phyloP scores from a whole-genome alignment of 2,888 invertebrate species.

The Rhogogaster chlorosoma region DNA sequence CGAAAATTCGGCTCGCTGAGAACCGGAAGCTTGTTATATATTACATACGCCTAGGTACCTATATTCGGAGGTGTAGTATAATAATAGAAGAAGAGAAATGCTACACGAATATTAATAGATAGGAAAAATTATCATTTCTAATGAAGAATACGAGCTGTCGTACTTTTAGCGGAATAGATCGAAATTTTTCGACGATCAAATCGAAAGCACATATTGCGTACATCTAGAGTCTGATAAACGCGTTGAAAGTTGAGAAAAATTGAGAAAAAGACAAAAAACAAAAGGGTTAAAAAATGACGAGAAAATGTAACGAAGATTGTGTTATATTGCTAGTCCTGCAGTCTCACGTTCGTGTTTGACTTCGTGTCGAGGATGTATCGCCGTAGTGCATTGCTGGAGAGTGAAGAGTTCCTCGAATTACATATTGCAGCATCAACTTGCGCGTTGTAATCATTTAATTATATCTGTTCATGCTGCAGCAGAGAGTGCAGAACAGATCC shows the following conservation, averaged over 20 bases:
- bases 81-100: neutral
- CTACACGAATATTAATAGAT: neutral
- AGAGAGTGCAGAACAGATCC: neutral
- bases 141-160: neutral
- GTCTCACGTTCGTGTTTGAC: conserved; percentile 43
- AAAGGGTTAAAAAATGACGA: neutral
- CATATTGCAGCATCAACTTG: conserved; percentile 32
- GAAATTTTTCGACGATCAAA: neutral
- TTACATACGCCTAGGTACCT: neutral
- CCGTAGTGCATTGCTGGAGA: neutral
- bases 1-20: neutral
- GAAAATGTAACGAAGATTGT: neutral
- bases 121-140: neutral
- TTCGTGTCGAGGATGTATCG: conserved; percentile 14
- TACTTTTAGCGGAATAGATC: neutral
- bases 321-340: neutral
- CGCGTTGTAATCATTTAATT: conserved; percentile 46
- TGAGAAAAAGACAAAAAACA: neutral
- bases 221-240: neutral
- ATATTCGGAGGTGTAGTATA: neutral
- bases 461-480: conserved; percentile 1
- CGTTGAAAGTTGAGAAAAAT: neutral
- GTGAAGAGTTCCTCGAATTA: conserved; percentile 30
- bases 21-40: conserved; percentile 22
- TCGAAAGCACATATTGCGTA: neutral